These are phyloP conservation scores for Eristalinus sepulchralis DNA, from an alignment of 2,888 invertebrate genomes.

Conservation along the genomic window DNA sequence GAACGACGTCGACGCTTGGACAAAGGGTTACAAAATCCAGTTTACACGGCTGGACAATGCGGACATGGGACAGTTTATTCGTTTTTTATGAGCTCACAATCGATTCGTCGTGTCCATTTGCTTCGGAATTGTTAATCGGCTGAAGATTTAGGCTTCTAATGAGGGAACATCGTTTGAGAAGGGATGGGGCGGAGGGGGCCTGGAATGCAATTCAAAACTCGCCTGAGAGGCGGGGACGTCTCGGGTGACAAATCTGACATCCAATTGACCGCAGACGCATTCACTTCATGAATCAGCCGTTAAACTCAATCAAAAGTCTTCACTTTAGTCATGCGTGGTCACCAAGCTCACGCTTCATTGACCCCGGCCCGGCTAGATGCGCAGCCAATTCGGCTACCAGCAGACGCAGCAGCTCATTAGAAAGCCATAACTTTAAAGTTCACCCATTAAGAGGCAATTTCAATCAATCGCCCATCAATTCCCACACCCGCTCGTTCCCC, in stretches of 20 bases:
- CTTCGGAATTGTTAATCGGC: neutral
- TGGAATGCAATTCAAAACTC: too few species aligned
- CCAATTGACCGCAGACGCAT: too few species aligned
- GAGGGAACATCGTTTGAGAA: neutral
- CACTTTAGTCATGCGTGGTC: neutral
- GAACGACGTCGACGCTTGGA: neutral
- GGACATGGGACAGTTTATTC: neutral
- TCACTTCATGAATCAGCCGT: neutral
- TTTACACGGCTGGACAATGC: neutral
- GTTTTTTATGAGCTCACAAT: neutral
- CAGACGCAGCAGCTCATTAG: neutral
- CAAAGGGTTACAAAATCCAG: neutral
- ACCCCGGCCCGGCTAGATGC: neutral
- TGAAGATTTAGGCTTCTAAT: neutral
- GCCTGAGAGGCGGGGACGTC: too few species aligned
- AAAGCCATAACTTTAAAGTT: conserved; percentile 29
- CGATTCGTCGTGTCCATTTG: neutral
- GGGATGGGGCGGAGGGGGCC: too few species aligned
- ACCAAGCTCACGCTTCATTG: neutral
- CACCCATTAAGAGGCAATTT: conserved; percentile 11
- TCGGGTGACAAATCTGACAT: too few species aligned
- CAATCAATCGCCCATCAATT: conserved; percentile 27
- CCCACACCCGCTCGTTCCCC: neutral
- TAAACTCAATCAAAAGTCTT: neutral
- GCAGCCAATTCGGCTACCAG: neutral